These are phyloP conservation scores for Pterocles burchelli DNA, from an alignment of 2,113 vertebrate species.

Conservation along the genomic window DNA sequence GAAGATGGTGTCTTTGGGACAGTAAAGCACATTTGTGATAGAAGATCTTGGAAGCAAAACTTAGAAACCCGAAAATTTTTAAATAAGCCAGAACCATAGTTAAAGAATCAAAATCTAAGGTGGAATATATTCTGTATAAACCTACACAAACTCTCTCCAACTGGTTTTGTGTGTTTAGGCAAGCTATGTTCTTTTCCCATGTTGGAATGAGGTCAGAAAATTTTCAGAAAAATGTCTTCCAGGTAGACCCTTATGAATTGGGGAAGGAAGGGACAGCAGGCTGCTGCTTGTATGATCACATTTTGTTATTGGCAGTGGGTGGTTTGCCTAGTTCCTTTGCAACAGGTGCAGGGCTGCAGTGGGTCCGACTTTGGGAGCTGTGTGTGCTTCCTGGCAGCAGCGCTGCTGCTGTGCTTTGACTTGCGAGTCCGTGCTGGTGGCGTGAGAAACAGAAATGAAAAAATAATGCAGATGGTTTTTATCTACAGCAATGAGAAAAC, in stretches of 20 bases:
- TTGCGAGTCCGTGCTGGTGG: not conserved
- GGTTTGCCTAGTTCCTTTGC: not conserved
- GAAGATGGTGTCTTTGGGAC: not conserved
- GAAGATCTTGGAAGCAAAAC: not conserved
- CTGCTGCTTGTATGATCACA: not conserved
- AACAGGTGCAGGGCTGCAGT: rapidly evolving
- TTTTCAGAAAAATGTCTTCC: not conserved
- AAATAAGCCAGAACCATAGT: not conserved
- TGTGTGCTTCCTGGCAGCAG: not conserved
- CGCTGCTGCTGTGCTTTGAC: constrained; percentile 23
- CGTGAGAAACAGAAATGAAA: constrained; percentile 29
- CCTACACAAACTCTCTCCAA: not conserved
- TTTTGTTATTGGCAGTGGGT: not conserved
- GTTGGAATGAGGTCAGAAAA: not conserved
- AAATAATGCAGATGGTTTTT: constrained; percentile 54
- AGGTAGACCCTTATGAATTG: not conserved
- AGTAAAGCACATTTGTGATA: not conserved
- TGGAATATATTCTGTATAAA: not conserved
- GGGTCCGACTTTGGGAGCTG: not conserved
- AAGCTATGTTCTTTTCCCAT: not conserved
- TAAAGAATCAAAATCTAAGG: not conserved
- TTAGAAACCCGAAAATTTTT: not conserved
- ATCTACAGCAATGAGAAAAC: constrained; percentile 53
- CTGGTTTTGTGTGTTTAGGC: not conserved
- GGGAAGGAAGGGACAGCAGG: not conserved